Base-by-base conservation (phyloP, 2,797 vertebrate genomes). In the Sphenopsis melanotis region DNA sequence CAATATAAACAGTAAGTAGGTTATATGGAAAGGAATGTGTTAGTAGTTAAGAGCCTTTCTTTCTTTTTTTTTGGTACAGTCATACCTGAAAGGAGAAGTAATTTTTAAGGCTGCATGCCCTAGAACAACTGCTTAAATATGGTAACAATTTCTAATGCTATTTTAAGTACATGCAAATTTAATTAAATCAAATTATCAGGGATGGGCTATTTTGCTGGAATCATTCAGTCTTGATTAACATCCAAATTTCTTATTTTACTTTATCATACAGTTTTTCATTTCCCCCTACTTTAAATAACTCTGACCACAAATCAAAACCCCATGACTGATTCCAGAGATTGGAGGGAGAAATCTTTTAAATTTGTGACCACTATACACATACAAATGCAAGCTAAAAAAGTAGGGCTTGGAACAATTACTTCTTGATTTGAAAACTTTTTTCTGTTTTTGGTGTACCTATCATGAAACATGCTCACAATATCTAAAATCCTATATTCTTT, bases 121-220 rank as follows among this genome's bases (percentile, higher is more conserved):
- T 95, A 92, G 85, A 88, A 96, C 80, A 95, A 85, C 94, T 93
- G 74, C 87, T 90, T 96, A 94, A 97, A 98, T 96, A 87, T 94
- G 94, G 86, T 94, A 96, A 69, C 92, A 96, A 97, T 97, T 97
- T 97, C 82, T 95, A 96, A 90, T 92, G 96, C 89, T 95, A 94
- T 97, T 97, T 93, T 94, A 93, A 95, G 83, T 91, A 86, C 95
- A 96, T 87, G 75, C 68, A 95, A 52, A 87, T 93, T 87, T 96
- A 96, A 97, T 97, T 94, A 97, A 95, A 97, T 65, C 84, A 90
- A 89, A 95, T 96, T 95, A 92, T 96, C 47, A 30, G 92, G 68
- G 63, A 86, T 81, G 72, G 72, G 63, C 46, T 93, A 60, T 88
- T 93, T 87, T 91, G 24, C 89, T 89, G 88, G 83, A 88, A 95